phyloP scores from a whole-genome alignment of 2,888 invertebrate species.

The Eupelmus urozonus region DNA sequence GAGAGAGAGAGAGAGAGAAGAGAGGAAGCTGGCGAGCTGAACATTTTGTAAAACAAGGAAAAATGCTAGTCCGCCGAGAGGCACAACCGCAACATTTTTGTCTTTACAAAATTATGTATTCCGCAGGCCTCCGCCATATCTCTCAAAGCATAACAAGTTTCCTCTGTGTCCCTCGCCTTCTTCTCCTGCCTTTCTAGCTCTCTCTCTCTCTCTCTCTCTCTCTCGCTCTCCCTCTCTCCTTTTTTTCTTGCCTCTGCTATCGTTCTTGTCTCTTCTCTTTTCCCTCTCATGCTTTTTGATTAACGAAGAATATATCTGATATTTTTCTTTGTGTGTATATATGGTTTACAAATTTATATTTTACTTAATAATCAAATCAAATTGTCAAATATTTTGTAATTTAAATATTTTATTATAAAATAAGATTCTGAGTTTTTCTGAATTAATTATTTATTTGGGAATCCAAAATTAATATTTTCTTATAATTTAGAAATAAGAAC shows the following conservation, averaged over 20 bases:
- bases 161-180: constrained; percentile 69
- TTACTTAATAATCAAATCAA: no score
- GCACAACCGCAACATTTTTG: constrained; percentile 77
- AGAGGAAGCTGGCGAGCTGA: constrained; percentile 68
- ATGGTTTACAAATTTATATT: no score
- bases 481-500: no score
- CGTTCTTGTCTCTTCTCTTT: constrained; percentile 30
- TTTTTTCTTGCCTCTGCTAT: constrained; percentile 52
- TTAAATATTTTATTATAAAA: no score
- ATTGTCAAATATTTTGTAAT: no score
- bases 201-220: constrained; percentile 44
- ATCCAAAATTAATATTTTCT: no score
- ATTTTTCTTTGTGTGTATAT: no score
- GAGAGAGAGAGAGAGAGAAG: constrained; percentile 61
- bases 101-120: constrained; percentile 78
- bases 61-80: constrained; percentile 75
- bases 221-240: constrained; percentile 44
- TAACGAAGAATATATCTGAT: constrained; percentile 32
- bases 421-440: no score
- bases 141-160: constrained; percentile 78
- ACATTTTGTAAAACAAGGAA: constrained; percentile 77
- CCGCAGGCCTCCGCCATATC: constrained; percentile 76
- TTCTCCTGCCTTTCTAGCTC: constrained; percentile 58
- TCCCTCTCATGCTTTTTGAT: constrained; percentile 12
- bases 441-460: no score